Percentiles rank a stretch among this genome's conserved stretches.
phyloP scores from a whole-genome alignment of 2,797 vertebrate genomes.

The Hippocampus kuda region DNA sequence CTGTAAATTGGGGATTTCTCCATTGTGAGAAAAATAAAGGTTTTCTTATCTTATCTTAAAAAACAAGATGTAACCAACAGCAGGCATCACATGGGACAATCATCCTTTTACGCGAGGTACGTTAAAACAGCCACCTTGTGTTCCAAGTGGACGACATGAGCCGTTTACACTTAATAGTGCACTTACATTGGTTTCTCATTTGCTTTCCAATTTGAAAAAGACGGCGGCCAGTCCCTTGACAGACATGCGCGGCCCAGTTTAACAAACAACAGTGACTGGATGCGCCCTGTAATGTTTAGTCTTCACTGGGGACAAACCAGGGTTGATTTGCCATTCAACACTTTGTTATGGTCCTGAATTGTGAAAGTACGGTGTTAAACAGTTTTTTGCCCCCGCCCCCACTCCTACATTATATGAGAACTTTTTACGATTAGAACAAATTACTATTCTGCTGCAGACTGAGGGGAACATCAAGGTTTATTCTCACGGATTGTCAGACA shows the following conservation, averaged over 20 bases:
- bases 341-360: not conserved
- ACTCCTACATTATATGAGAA: too few relatives aligned
- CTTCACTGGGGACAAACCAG: not conserved
- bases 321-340: not conserved
- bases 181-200: conserved; percentile 6
- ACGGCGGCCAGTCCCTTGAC: conserved; percentile 8
- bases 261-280: not conserved
- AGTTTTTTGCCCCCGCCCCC: too few relatives aligned
- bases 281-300: not conserved
- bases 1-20: too few relatives aligned
- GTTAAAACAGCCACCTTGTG: not conserved
- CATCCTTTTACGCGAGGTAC: not conserved
- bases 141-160: not conserved
- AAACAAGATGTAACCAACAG: not conserved
- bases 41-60: too few relatives aligned
- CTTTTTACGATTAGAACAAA: too few relatives aligned
- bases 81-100: not conserved
- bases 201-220: conserved; percentile 22
- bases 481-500: too few relatives aligned
- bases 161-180: conserved; percentile 3
- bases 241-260: conserved; percentile 11
- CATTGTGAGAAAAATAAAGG: too few relatives aligned
- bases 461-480: too few relatives aligned
- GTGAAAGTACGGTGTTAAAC: too few relatives aligned
- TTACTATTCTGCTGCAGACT: too few relatives aligned